Conservation (phyloP, 2,113 vertebrate species). For the Brachirus orientalis region DNA sequence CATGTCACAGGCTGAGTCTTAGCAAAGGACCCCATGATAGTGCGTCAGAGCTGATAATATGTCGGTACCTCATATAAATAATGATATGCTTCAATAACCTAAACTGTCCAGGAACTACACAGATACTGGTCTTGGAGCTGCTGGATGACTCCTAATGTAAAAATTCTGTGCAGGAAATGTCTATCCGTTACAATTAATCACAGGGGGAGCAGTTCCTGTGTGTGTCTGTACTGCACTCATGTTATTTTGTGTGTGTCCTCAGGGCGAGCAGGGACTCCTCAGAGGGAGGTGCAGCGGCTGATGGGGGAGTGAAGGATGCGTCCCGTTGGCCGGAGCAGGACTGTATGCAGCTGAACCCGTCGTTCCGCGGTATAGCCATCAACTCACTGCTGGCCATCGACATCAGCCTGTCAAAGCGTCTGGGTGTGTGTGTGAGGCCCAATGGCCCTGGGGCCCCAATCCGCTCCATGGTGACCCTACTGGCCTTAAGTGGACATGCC, state of each 20-base stretch:
- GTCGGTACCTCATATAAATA: no score
- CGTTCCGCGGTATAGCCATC: conserved; percentile 91
- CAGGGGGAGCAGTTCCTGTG: neutral
- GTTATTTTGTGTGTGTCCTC: neutral
- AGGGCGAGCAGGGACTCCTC: conserved; percentile 51
- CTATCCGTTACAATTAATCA: neutral
- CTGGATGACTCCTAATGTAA: no score
- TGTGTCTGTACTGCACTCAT: neutral
- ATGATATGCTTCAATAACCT: no score
- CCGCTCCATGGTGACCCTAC: conserved; percentile 89
- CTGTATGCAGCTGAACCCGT: conserved; percentile 96
- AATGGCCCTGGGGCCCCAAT: conserved; percentile 86
- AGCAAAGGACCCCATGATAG: no score
- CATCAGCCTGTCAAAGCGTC: conserved; percentile 91
- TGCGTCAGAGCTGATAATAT: no score
- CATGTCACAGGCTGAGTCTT: no score
- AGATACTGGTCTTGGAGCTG: no score
- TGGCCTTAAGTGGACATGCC: conserved; percentile 90
- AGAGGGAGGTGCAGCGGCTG: conserved; percentile 50
- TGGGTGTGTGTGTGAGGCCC: conserved; percentile 86
- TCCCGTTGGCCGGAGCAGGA: conserved; percentile 90
- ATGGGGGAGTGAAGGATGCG: conserved; percentile 79
- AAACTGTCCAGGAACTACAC: no score
- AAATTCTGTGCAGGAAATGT: no score
- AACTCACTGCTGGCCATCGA: conserved; percentile 94